These are phyloP conservation scores for Hemaris fuciformis DNA, from an alignment of 2,888 invertebrate genomes.

Conservation along the genomic window DNA sequence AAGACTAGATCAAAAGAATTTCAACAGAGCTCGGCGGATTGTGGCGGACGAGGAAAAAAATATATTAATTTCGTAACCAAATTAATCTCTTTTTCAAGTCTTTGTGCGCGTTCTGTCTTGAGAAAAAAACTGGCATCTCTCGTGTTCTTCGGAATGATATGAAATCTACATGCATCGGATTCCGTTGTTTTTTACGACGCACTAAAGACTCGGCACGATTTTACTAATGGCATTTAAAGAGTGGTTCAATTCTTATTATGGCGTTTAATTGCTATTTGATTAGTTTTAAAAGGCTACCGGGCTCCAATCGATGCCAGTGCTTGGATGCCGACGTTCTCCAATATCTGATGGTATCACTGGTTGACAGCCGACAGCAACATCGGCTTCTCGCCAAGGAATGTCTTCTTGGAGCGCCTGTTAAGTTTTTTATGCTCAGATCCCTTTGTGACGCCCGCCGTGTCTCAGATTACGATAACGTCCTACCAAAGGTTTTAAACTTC, in stretches of 20 bases:
- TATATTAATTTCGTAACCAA: background rate
- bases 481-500: background rate
- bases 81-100: background rate
- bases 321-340: conserved; percentile 21
- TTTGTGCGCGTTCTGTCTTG: background rate
- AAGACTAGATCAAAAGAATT: conserved; percentile 12
- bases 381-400: conserved; percentile 46
- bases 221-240: conserved; percentile 18
- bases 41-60: background rate
- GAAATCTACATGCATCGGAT: background rate
- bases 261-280: conserved; percentile 24
- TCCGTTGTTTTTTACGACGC: conserved; percentile 11
- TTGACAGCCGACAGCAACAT: conserved; percentile 42
- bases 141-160: background rate
- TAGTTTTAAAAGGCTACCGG: conserved; percentile 30
- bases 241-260: conserved; percentile 20
- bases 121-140: background rate
- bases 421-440: conserved; percentile 18
- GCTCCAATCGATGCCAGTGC: conserved; percentile 21
- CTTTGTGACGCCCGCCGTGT: background rate
- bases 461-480: background rate
- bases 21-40: background rate
- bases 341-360: conserved; percentile 53
- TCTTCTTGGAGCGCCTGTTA: conserved; percentile 32
- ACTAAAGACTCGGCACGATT: conserved; percentile 14